phyloP scores from a whole-genome alignment of 2,797 vertebrate species.

The Typhlichthys eigenmanni region DNA sequence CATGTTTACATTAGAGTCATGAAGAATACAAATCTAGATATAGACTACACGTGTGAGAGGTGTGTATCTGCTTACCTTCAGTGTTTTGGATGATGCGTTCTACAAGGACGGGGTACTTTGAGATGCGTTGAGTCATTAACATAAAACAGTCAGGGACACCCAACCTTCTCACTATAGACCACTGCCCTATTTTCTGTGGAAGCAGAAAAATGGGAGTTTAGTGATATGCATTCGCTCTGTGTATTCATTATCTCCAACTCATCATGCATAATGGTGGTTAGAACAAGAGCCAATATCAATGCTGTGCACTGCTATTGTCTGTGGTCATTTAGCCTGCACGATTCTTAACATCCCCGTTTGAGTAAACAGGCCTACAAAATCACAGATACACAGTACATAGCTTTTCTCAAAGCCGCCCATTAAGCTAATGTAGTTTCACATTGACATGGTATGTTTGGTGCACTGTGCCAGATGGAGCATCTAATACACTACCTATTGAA shows the following conservation, averaged over 20 bases:
- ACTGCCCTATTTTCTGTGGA: conserved; percentile 86
- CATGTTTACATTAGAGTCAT: no score
- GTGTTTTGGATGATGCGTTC: conserved; percentile 92
- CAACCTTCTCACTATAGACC: conserved; percentile 83
- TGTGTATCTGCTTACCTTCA: conserved; percentile 76
- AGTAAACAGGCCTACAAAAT: neutral
- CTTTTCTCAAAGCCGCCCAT: neutral
- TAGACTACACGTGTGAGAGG: neutral
- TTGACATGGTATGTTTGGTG: no score
- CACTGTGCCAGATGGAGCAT: neutral
- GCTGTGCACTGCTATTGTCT: no score
- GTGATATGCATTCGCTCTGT: no score
- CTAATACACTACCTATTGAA: neutral
- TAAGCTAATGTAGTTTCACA: no score
- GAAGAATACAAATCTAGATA: no score
- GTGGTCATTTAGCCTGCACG: no score
- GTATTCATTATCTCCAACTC: no score
- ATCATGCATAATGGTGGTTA: no score
- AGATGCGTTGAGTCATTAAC: conserved; percentile 93
- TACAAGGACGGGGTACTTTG: conserved; percentile 93
- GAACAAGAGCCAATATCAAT: no score
- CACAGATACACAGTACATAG: neutral
- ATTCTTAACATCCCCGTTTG: no score
- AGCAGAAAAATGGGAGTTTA: conserved; percentile 1
- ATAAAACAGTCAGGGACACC: conserved; percentile 91